Evolutionary conservation across 1,140 invertebrate species (phyloP).

Genomic region (Probaryconus sp.): DNA sequence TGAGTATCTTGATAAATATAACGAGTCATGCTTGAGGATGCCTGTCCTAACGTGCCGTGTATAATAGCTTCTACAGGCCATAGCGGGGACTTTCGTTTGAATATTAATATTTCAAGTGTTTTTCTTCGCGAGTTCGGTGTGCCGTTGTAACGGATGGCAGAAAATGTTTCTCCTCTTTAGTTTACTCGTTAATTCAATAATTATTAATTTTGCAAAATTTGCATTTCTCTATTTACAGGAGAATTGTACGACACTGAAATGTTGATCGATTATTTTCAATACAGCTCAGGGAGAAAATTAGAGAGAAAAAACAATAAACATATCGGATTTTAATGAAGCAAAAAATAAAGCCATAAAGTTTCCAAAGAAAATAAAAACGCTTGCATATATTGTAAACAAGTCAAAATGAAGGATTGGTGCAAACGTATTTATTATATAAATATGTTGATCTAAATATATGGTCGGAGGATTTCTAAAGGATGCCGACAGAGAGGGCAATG

Average conservation of each 20-base stretch:
- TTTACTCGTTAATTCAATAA: background rate
- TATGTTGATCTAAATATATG: constrained; percentile 42
- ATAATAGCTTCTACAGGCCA: constrained; percentile 52
- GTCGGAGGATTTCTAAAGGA: constrained; percentile 35
- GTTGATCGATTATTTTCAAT: too few relatives aligned
- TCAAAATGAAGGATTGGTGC: constrained; percentile 26
- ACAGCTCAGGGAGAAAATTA: too few relatives aligned
- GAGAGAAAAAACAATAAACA: too few relatives aligned
- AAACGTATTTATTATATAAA: constrained; percentile 50
- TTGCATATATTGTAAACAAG: constrained; percentile 9
- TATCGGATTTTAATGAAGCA: background rate
- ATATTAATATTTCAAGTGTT: constrained; percentile 26
- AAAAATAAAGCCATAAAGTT: background rate
- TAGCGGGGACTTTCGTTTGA: constrained; percentile 44
- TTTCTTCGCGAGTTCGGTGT: constrained; percentile 8
- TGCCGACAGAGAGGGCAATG: constrained; percentile 52
- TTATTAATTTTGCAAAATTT: too few relatives aligned
- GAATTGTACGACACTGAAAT: too few relatives aligned
- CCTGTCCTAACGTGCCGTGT: constrained; percentile 62
- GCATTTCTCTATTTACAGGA: too few relatives aligned
- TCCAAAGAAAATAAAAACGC: constrained; percentile 6
- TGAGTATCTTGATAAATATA: constrained; percentile 78
- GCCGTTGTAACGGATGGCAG: background rate
- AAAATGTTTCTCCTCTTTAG: too few relatives aligned
- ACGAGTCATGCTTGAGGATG: constrained; percentile 70